These are phyloP conservation scores for Craniophora ligustri DNA, from an alignment of 2,888 invertebrate species.

Conservation along the genomic window DNA sequence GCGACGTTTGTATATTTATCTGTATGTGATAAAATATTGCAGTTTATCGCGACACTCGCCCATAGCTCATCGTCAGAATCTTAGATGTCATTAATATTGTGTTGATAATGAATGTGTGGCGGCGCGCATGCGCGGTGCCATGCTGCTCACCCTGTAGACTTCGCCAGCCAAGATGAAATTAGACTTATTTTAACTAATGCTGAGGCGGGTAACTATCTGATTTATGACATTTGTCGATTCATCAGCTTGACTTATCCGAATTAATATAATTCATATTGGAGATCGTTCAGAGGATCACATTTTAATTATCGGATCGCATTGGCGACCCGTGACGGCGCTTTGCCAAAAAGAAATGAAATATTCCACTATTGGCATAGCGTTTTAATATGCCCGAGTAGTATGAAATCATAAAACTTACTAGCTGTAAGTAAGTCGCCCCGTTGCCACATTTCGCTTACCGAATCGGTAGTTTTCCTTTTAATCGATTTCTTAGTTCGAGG, in stretches of 20 bases:
- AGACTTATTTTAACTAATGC: constrained; percentile 71
- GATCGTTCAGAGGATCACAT: constrained; percentile 30
- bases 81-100: constrained; percentile 47
- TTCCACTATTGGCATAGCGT: constrained; percentile 32
- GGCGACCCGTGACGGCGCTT: constrained; percentile 17
- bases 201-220: constrained; percentile 60
- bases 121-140: constrained; percentile 61
- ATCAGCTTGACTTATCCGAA: constrained; percentile 28
- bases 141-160: constrained; percentile 49
- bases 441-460: neutral
- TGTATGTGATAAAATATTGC: constrained; percentile 29
- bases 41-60: constrained; percentile 20
- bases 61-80: constrained; percentile 28
- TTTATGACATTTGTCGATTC: constrained; percentile 58
- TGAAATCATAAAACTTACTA: too few relatives aligned
- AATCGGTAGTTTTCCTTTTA: neutral
- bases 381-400: neutral
- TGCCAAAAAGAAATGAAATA: constrained; percentile 39
- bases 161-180: constrained; percentile 79
- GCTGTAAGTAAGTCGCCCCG: neutral
- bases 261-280: constrained; percentile 26
- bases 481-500: too few relatives aligned
- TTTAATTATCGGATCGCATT: constrained; percentile 33
- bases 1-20: constrained; percentile 42
- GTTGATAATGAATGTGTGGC: constrained; percentile 52